Conservation (phyloP, 2,888 invertebrate genomes). For the Anticlea derivata region DNA sequence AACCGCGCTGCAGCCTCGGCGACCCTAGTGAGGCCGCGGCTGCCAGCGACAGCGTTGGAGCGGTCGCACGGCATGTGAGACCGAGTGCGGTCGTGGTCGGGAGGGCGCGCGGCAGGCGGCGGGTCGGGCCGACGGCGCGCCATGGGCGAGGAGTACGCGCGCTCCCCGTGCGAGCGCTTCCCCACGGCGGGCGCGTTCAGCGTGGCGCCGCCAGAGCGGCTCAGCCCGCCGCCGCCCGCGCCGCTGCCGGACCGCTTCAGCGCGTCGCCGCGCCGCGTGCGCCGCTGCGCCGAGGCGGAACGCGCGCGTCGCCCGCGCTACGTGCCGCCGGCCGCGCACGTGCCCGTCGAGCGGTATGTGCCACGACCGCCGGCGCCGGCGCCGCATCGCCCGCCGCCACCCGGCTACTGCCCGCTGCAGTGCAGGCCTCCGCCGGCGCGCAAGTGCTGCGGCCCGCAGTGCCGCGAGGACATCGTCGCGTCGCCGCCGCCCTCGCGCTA, state of each 20-base stretch:
- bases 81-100: slow-evolving; percentile 62
- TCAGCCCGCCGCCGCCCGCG: slow-evolving; percentile 86
- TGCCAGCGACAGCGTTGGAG: slow-evolving; percentile 70
- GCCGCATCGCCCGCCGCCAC: slow-evolving; percentile 74
- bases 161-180: slow-evolving; percentile 82
- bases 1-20: slow-evolving; percentile 68
- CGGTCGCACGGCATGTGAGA: slow-evolving; percentile 77
- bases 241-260: slow-evolving; percentile 83
- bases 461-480: slow-evolving; percentile 72
- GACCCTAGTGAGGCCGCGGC: slow-evolving; percentile 56
- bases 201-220: slow-evolving; percentile 86
- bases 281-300: slow-evolving; percentile 87
- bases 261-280: slow-evolving; percentile 84
- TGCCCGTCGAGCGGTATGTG: slow-evolving; percentile 89
- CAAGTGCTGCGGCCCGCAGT: slow-evolving; percentile 77
- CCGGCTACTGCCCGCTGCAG: slow-evolving; percentile 82
- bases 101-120: slow-evolving; percentile 79
- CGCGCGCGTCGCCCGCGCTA: slow-evolving; percentile 86
- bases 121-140: slow-evolving; percentile 75
- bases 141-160: slow-evolving; percentile 82
- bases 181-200: slow-evolving; percentile 83
- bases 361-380: slow-evolving; percentile 84
- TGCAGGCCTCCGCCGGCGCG: slow-evolving; percentile 72
- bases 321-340: slow-evolving; percentile 87
- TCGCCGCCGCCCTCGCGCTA: slow-evolving; percentile 78